Base-by-base conservation (phyloP, 2,888 invertebrate genomes). In the Leptopilina drosophilae region DNA sequence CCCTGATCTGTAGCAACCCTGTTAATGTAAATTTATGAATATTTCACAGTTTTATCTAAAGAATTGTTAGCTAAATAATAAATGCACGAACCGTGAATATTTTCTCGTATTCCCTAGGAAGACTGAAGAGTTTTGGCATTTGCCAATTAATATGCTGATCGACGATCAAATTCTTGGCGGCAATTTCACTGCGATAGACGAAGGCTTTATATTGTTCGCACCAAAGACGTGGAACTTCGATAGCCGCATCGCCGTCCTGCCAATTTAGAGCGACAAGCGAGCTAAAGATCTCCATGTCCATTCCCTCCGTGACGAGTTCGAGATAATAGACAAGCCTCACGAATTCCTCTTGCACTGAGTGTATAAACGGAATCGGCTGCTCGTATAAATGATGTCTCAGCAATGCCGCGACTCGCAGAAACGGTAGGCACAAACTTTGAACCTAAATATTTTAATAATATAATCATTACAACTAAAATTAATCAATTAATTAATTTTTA, bases 101-200 rank as follows among this genome's bases (percentile, higher is more conserved):
- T 87, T 96, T 95, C 93, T 99, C 98, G 93, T 98, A 99, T 91
- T 97, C 96, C 81, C 95, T 94, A 77, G 99, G 98, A 91, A 99
- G 93, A 83, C 95, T 94, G 81, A 99, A 94, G 85, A 99, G 93
- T 85, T 95, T 94, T 26, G 99, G 98, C 87, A 95, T 95, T 87
- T 95, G 94, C 97, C 97, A 98, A 86, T 94, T 92, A 84, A 95
- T 94, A 91, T 97, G 96, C 90, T 96, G 95, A 88, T 95, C 94
- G 77, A 95, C 93, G 77, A 97, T 93, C 85, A 97, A 93, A 80
- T 94, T 94, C 8, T 95, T 93, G 14, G 95, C 94, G n/a, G 94
- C 93, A 20, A 93, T 92, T 79, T 94, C 94, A 87, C 93, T 93
- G 77, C 92, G 92, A 80, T 89, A 89, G 66, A 91, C 88, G 87